Evolutionary conservation across 2,888 invertebrate species (phyloP).

Genomic region (Rotaria macrura): DNA sequence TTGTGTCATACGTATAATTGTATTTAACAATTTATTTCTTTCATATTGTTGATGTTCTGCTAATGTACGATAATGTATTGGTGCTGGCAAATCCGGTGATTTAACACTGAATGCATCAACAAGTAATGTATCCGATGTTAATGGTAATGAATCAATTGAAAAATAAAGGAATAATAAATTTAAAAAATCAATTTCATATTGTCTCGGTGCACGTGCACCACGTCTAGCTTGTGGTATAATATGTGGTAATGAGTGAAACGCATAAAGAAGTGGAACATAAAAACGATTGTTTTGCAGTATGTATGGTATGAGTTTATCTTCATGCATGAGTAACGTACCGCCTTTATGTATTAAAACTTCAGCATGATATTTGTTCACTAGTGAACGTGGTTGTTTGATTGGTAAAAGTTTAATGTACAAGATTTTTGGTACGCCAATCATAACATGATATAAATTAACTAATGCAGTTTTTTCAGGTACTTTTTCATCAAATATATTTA

Average conservation of each 20-base stretch:
- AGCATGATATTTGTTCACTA: slow-evolving; percentile 4
- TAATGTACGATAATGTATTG: neutral
- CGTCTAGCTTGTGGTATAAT: neutral
- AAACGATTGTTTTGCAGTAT: neutral
- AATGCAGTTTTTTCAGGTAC: neutral
- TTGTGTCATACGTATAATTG: neutral
- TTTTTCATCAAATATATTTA: slow-evolving; percentile 18
- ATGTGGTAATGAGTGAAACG: neutral
- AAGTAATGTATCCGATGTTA: neutral
- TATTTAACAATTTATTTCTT: neutral
- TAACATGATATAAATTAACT: neutral
- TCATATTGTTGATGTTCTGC: slow-evolving; percentile 8
- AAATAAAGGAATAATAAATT: slow-evolving; percentile 20
- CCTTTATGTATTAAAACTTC: neutral
- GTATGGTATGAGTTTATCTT: neutral
- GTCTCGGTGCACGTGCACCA: slow-evolving; percentile 5
- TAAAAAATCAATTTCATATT: slow-evolving; percentile 7
- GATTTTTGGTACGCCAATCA: neutral
- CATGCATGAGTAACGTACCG: neutral
- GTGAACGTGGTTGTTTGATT: neutral
- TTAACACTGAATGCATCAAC: neutral
- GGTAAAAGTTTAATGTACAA: neutral
- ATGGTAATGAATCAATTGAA: neutral
- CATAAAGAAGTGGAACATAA: neutral
- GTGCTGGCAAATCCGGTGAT: neutral